phyloP scores from a whole-genome alignment of 2,113 vertebrate species.

The Mugil cephalus region DNA sequence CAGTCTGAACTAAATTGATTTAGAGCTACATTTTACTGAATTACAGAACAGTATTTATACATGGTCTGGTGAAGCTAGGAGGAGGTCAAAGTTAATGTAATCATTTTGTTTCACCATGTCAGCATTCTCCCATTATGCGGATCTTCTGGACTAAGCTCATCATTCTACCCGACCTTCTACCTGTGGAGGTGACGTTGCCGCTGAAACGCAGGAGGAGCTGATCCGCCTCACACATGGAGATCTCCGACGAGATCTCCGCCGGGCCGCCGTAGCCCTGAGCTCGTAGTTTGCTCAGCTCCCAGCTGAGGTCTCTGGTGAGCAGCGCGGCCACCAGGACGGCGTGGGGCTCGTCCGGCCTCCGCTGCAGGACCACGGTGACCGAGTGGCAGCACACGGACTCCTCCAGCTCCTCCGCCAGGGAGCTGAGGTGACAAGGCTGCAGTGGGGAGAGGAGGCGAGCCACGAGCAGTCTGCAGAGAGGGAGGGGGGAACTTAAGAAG shows the following conservation, averaged over 20 bases:
- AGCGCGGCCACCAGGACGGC: slow-evolving; percentile 77
- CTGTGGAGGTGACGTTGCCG: slow-evolving; percentile 89
- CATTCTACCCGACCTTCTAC: slow-evolving; percentile 51
- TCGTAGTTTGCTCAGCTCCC: slow-evolving; percentile 79
- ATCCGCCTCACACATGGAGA: slow-evolving; percentile 88
- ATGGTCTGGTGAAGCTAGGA: too few relatives aligned
- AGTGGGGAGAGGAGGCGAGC: slow-evolving; percentile 80
- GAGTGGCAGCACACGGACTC: slow-evolving; percentile 73
- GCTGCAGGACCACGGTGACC: slow-evolving; percentile 83
- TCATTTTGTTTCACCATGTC: background rate
- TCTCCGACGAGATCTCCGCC: slow-evolving; percentile 81
- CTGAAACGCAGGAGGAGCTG: slow-evolving; percentile 87
- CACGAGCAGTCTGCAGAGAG: slow-evolving; percentile 84
- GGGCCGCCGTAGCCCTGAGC: slow-evolving; percentile 79
- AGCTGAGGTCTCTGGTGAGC: slow-evolving; percentile 84
- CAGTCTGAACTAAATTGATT: too few relatives aligned
- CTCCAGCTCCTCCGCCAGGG: slow-evolving; percentile 86
- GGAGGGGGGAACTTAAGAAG: background rate
- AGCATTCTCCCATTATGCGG: background rate
- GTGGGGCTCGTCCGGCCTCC: slow-evolving; percentile 77
- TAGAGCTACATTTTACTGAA: too few relatives aligned
- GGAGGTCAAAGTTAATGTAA: too few relatives aligned
- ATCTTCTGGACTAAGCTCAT: background rate
- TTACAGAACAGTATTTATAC: too few relatives aligned
- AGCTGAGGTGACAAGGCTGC: slow-evolving; percentile 73